Evolutionary conservation across 1,140 invertebrate species (phyloP), one percentile per base, ranked within the genome.

Genomic region (Choristoneura fumiferana): DNA sequence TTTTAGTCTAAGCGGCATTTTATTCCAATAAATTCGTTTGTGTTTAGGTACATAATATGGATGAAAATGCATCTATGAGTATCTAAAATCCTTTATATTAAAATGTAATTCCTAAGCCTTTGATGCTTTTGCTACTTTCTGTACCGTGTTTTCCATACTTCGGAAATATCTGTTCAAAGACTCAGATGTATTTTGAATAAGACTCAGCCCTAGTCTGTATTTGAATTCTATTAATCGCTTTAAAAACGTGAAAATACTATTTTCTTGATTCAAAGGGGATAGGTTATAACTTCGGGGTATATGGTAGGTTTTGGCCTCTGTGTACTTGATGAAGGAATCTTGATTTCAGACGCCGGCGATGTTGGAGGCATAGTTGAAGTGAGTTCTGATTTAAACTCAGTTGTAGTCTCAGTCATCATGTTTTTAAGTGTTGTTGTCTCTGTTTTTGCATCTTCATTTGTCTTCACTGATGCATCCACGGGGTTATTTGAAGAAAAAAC

Each of bases 181-280:
- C 43, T 90, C 84, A 5, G 87, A 84, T 2, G 88, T 90, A 8
- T 70, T 84, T 69, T 90, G 87, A 22, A 90, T 59, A 64, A 90
- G 81, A 35, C 84, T 86, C 55, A 90, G 71, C 5, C 89, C 89
- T 18, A 90, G 63, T 69, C 83, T 75, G 22, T 86, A 80, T 66
- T 90, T 90, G 55, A 90, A 89, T 57, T 90, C 89, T 56, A 90
- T 71, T 4, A 90, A 56, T 35, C 81, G 76, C 64, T 84, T 89
- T 8, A 90, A 37, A 43, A 90, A 90, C 13, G 77, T 75, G 18
- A 89, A 81, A 40, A 90, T 78, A 34, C 88, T 76, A 39, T 73
- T 71, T 38, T 67, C 60, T 59, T 63, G 71, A n/a, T 70, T 75
- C 10, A 68, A 53, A 5, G 83, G 83, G 84, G 86, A 36, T 85